A percentile compares a stretch with the other conserved stretches of the same genome.
phyloP scores from a whole-genome alignment of 1,140 invertebrate species.

The Tetramorium parvispinum region DNA sequence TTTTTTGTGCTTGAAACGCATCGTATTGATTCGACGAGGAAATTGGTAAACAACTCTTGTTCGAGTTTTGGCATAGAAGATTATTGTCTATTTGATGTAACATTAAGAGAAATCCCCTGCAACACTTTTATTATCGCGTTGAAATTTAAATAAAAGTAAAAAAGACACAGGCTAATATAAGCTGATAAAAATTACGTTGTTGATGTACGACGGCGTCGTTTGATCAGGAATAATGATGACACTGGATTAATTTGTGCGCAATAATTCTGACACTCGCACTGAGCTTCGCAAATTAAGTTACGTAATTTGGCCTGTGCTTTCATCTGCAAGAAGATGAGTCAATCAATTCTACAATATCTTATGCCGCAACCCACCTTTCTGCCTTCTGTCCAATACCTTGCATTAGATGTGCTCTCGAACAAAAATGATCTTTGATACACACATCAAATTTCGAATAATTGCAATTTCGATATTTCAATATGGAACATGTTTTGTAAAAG shows the following conservation, averaged over 20 bases:
- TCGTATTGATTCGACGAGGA: neutral
- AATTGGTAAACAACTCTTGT: neutral
- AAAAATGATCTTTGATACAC: neutral
- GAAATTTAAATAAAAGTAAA: neutral
- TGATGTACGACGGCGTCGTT: constrained; percentile 21
- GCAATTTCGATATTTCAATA: neutral
- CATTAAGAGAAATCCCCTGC: neutral
- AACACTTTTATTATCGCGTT: neutral
- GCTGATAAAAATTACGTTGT: constrained; percentile 8
- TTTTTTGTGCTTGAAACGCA: neutral
- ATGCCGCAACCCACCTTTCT: neutral
- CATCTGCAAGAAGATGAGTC: constrained; percentile 44
- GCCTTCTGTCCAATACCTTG: neutral
- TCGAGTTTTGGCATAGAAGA: neutral
- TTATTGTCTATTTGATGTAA: neutral
- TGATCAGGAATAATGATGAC: constrained; percentile 39
- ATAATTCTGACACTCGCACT: constrained; percentile 28
- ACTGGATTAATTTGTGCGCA: constrained; percentile 19
- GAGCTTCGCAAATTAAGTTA: constrained; percentile 36
- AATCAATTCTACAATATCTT: constrained; percentile 37
- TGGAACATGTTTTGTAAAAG: too few relatives aligned
- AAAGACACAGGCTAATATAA: neutral
- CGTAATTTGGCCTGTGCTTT: constrained; percentile 39
- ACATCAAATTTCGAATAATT: neutral
- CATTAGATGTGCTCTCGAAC: neutral